Conservation (phyloP, 1,140 invertebrate species). For the Amphibalanus amphitrite region DNA sequence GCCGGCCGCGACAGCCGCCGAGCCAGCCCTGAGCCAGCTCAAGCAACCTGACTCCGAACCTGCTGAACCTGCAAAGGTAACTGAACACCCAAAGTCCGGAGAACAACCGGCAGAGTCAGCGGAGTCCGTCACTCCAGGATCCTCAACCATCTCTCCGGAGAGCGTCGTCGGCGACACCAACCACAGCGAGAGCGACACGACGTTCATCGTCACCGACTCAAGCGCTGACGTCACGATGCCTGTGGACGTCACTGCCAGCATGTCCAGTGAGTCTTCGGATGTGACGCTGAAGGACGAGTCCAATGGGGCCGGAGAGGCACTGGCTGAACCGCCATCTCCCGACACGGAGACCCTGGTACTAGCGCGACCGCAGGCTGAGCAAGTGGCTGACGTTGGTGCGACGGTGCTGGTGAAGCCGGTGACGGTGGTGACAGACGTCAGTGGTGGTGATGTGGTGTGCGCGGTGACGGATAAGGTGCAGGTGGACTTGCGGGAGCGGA, state of each 20-base stretch:
- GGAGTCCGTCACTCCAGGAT: too few relatives aligned
- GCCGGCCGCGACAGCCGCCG: too few relatives aligned
- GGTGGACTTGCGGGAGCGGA: not conserved
- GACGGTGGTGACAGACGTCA: too few relatives aligned
- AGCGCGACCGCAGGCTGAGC: not conserved
- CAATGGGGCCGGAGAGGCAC: not conserved
- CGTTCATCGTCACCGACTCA: not conserved
- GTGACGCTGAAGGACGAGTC: conserved; percentile 1
- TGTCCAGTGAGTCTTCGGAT: not conserved
- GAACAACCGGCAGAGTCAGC: too few relatives aligned
- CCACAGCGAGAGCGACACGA: too few relatives aligned
- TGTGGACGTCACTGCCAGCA: not conserved
- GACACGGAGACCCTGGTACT: not conserved
- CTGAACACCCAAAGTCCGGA: too few relatives aligned
- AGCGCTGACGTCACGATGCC: not conserved
- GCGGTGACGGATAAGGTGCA: not conserved
- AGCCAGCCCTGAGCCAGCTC: too few relatives aligned
- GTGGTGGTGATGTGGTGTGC: too few relatives aligned
- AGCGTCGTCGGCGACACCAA: too few relatives aligned
- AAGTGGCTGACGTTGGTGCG: not conserved
- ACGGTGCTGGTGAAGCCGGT: not conserved
- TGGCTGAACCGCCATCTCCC: not conserved
- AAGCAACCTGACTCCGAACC: too few relatives aligned
- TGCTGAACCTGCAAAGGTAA: too few relatives aligned
- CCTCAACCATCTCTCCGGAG: too few relatives aligned